Base-by-base conservation (phyloP, 2,888 invertebrate genomes). In the Lasius platythorax region DNA sequence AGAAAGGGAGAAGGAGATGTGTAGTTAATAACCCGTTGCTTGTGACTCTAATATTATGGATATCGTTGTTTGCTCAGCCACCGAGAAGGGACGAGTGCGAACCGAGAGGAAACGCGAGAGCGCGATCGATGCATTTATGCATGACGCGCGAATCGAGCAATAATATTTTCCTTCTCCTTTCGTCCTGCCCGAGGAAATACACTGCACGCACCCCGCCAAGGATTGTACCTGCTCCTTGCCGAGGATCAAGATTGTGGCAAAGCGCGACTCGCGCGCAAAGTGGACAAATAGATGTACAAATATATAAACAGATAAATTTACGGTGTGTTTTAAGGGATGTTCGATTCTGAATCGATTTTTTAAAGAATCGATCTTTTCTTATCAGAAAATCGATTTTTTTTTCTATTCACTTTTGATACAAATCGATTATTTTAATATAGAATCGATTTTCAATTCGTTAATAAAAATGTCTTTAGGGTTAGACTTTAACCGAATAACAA, bases 61-160 rank as follows among this genome's bases (percentile, higher is more conserved):
- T 93, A 94, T 94, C 93, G 92, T 92, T 94, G 94, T 94, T 94
- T 94, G 94, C 90, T 92, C 94, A 94, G 94, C 93, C 93, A 92
- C 91, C 83, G 81, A 84, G 83, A 67, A 63, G 81, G 83, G 78
- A 73, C 72, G 89, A 81, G 86, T 85, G 83, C 72, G 85, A 81
- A 85, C 84, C 82, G 86, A 87, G 88, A 89, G 85, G 83, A 86
- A 74, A 76, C 64, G 72, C 83, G 83, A 70, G 74, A 61, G 73
- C 83, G 88, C 88, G 88, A 91, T 91, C 89, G 86, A 90, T 87
- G 88, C 87, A 89, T 88, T 86, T 87, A 89, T 91, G 89, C 88
- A 90, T 88, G 88, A 88, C 91, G 91, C 89, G 91, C 91, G 92
- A 92, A 93, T 94, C 92, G 89, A 92, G 92, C 91, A 92, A 93